Evolutionary conservation across 2,888 invertebrate genomes (phyloP), one percentile per base, ranked within the genome.

Genomic region (Hypolimnas misippus): DNA sequence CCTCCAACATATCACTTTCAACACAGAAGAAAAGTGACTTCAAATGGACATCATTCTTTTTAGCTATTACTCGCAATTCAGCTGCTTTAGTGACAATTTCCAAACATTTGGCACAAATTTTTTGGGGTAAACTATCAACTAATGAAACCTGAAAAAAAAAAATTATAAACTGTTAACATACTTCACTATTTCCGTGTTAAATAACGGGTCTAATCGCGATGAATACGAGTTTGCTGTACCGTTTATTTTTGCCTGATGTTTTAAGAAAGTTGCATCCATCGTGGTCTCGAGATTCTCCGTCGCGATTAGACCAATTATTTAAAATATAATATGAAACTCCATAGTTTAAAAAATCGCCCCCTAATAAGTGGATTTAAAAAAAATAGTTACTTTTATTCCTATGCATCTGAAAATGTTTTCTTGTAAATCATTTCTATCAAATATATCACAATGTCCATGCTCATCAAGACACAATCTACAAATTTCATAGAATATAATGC

Each of bases 31-130:
- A 79, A 5, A 84, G 62, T 8, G 69, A 68, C 59, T 69, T 74
- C 35, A 87, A 65, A 61, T 78, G 72, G 29, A 8, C 53, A 52
- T 87, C 78, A 76, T 83, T 89, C 49, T 72, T 77, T 2, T 14
- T 54, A 12, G 84, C 83, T 12, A 77, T 29, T 19, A 66, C 55
- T 65, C 79, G 73, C 4, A 89, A 69, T 10, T 76, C 63, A 25
- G 76, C 77, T 1, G 79, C 77, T 19, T 74, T 75, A 12, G 70
- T 62, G 0, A 89, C 69, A 33, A 76, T 73, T 17, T 82, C 76
- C 1, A 70, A 63, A 68, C 89, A 89, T 31, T 70, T 68, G 21
- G 3, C 42, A 67, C 89, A 89, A 64, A 89, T 79, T 67, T 79
- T 84, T 35, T 71, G 71, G 0, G 89, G 89, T 25, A 88, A 71